Percentiles rank a stretch among this genome's conserved stretches.
These are phyloP conservation scores for Caenorhabditis brenneri DNA, from an alignment of 1,140 invertebrate species.

Conservation along the genomic window DNA sequence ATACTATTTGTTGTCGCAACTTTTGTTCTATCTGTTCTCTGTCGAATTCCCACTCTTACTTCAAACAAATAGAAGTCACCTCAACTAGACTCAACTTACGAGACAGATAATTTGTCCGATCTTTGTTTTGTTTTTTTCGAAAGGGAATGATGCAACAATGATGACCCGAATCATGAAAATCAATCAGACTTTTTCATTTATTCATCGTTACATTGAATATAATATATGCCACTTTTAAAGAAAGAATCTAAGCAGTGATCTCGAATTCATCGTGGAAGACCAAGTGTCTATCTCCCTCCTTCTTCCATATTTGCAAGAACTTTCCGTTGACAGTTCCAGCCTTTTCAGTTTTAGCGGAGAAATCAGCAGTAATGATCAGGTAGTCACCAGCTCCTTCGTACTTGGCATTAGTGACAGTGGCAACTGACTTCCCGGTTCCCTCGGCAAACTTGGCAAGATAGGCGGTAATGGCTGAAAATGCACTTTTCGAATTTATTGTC, in stretches of 20 bases:
- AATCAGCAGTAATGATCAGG: slow-evolving; percentile 4
- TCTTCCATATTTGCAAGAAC: slow-evolving; percentile 14
- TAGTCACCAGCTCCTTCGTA: slow-evolving; percentile 33
- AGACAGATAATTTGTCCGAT: background rate
- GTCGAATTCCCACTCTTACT: too few species aligned
- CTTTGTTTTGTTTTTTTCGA: background rate
- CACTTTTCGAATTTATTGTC: too few species aligned
- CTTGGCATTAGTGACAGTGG: slow-evolving; percentile 9
- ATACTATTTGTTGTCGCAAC: background rate
- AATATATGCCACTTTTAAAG: too few species aligned
- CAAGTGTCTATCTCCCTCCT: slow-evolving; percentile 30
- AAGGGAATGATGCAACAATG: too few species aligned
- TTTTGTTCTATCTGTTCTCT: background rate
- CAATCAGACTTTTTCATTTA: too few species aligned
- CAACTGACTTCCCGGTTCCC: background rate
- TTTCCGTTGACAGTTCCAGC: slow-evolving; percentile 17
- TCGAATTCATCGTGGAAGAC: background rate
- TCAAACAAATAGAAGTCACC: too few species aligned
- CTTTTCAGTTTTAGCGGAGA: slow-evolving; percentile 15
- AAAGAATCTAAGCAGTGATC: background rate
- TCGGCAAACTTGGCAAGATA: background rate
- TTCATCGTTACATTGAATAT: too few species aligned
- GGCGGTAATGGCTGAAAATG: slow-evolving; percentile 12
- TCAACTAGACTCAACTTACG: background rate
- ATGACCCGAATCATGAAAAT: too few species aligned